Evolutionary conservation across 2,797 vertebrate genomes (phyloP), one percentile per base, ranked within the genome.

Genomic region (Enteromius trimaculatus): DNA sequence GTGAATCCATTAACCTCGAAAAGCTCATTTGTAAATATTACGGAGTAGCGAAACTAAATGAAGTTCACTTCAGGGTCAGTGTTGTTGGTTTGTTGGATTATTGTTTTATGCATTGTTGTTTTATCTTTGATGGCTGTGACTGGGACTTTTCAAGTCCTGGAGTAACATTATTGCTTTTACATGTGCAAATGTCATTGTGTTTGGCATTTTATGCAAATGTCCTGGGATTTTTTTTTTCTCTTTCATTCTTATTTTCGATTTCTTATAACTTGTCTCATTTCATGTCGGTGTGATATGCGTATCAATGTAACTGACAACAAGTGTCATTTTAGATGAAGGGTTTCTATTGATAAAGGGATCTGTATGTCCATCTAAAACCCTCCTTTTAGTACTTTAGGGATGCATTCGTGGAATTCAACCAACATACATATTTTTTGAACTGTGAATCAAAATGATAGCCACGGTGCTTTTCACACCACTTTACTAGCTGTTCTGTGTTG

Each of bases 21-120:
- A 72, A 51, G 70, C 70, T 72, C 8, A 88, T 91, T 78, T 91
- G 87, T 92, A 86, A 92, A 91, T 84, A 62, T 85, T 84, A 81
- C 84, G 16, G 47, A 75, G 47, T 90, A 88, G 82, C 86, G 85
- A 64, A 85, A 55, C 26, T 6, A 84, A 80, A 79, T 75, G 13
- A 90, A 83, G 86, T 88, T 85, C 88, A 65, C 81, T 85, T 79
- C 70, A 87, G 75, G 60, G 83, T 89, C 88, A 88, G 84, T 85
- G 55, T 84, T 81, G 49, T 70, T 88, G 66, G 47, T 74, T 83
- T 87, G 88, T 90, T 90, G 89, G 77, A 91, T 42, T 42, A 34
- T 82, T 83, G 86, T 89, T 91, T 90, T 88, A 89, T 85, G 77
- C 74, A 77, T 55, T 65, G 76, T 53, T 85, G 23, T 79, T 79